A percentile compares a stretch with the other conserved stretches of the same genome.
Evolutionary conservation across 2,113 vertebrate genomes (phyloP).

Genomic region (Prunella himalayana): DNA sequence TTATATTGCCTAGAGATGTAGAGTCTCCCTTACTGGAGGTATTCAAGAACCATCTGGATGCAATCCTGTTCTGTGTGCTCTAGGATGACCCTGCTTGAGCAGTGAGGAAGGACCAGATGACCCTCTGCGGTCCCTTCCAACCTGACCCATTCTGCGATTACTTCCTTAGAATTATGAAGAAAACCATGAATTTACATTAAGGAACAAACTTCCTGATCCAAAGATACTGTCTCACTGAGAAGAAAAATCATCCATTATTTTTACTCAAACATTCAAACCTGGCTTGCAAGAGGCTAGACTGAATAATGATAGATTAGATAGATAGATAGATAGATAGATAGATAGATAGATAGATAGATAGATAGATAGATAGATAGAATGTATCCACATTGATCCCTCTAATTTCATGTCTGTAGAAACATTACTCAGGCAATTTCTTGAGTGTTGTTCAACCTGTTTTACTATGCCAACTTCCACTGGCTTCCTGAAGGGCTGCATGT

Average conservation of each 20-base stretch:
- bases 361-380: not conserved
- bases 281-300: not conserved
- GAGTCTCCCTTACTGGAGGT: not conserved
- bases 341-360: not conserved
- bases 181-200: not conserved
- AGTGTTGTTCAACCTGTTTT: not conserved
- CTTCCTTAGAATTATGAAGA: not conserved
- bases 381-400: not conserved
- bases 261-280: not conserved
- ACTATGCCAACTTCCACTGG: not conserved
- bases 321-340: not conserved
- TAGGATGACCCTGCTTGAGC: not conserved
- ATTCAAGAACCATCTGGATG: not conserved
- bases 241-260: not conserved
- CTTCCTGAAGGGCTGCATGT: not conserved
- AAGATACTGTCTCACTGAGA: not conserved
- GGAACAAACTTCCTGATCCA: not conserved
- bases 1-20: not conserved
- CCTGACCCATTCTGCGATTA: not conserved
- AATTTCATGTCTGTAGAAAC: not conserved
- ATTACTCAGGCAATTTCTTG: not conserved
- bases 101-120: not conserved
- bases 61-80: not conserved
- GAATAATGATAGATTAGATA: not conserved
- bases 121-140: not conserved